Evolutionary conservation across 2,888 invertebrate species (phyloP).

Genomic region (Timema cristinae): DNA sequence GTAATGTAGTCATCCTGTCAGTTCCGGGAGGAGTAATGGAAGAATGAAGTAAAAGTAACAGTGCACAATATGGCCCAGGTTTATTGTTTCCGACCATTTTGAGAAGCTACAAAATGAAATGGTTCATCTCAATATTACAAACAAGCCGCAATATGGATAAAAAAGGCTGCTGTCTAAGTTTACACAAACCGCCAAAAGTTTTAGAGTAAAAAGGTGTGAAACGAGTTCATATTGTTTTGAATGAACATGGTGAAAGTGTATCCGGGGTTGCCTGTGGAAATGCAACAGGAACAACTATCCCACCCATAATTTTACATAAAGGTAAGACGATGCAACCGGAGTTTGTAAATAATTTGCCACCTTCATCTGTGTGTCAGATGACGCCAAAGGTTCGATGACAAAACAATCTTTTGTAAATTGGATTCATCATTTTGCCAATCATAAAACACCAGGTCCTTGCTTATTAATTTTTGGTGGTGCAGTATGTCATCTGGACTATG

Average conservation of each 20-base stretch:
- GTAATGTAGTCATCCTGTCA: not conserved
- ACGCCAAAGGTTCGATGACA: conserved; percentile 40
- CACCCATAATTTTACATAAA: conserved; percentile 17
- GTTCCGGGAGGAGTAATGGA: not conserved
- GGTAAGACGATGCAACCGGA: not conserved
- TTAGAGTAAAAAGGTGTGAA: conserved; percentile 12
- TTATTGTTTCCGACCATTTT: too few species aligned
- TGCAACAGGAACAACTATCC: conserved; percentile 9
- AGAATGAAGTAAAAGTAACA: not conserved
- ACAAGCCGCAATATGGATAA: conserved; percentile 6
- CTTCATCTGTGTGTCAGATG: conserved; percentile 34
- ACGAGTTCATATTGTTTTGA: conserved; percentile 4
- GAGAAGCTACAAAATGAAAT: not conserved
- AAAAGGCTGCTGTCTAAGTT: not conserved
- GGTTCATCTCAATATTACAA: not conserved
- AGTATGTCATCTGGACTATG: conserved; percentile 37
- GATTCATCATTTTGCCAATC: conserved; percentile 36
- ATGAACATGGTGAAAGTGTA: conserved; percentile 14
- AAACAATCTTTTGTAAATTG: conserved; percentile 33
- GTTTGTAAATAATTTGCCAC: conserved; percentile 31
- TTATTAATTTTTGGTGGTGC: conserved; percentile 40
- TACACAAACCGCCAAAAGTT: conserved; percentile 2
- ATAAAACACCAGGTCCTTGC: conserved; percentile 32
- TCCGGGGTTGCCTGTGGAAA: conserved; percentile 13
- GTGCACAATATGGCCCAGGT: not conserved